phyloP scores from a whole-genome alignment of 2,113 vertebrate genomes.

The Leucopternis melanops region DNA sequence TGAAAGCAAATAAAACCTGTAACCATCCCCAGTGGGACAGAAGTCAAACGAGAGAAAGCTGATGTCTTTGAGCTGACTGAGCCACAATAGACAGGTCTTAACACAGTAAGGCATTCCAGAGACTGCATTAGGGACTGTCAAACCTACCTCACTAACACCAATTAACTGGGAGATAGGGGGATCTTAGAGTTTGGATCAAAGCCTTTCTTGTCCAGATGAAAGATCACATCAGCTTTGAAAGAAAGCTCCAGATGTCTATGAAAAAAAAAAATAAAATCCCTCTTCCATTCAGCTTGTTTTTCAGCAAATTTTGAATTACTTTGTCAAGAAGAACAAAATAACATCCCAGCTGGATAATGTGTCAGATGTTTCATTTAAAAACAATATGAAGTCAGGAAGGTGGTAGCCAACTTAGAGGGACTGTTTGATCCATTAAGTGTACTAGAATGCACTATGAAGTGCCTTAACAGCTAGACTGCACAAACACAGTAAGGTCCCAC shows the following conservation, averaged over 20 bases:
- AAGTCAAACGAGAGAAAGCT: conserved; percentile 44
- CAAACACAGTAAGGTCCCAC: neutral
- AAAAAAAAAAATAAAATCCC: neutral
- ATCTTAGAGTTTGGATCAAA: conserved; percentile 55
- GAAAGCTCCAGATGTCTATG: conserved; percentile 46
- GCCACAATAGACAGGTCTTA: conserved; percentile 42
- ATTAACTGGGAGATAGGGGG: conserved; percentile 43
- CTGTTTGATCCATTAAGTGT: conserved; percentile 21
- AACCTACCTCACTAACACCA: conserved; percentile 55
- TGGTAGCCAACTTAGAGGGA: conserved; percentile 22
- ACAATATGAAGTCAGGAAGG: conserved; percentile 28
- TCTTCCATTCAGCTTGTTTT: conserved; percentile 20
- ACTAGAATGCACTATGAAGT: neutral
- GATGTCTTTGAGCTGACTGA: conserved; percentile 19
- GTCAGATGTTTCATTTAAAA: conserved; percentile 60
- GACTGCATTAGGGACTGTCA: conserved; percentile 9
- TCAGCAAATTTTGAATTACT: conserved; percentile 37
- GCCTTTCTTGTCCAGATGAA: conserved; percentile 52
- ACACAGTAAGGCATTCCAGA: conserved; percentile 32
- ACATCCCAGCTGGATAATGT: conserved; percentile 1
- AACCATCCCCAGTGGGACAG: neutral
- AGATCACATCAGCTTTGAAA: conserved; percentile 51
- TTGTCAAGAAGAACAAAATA: conserved; percentile 53
- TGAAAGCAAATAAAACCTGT: conserved; percentile 52
- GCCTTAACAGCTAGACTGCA: neutral